Conservation (phyloP, 2,888 invertebrate genomes). For the Gonocerus acuteangulatus region DNA sequence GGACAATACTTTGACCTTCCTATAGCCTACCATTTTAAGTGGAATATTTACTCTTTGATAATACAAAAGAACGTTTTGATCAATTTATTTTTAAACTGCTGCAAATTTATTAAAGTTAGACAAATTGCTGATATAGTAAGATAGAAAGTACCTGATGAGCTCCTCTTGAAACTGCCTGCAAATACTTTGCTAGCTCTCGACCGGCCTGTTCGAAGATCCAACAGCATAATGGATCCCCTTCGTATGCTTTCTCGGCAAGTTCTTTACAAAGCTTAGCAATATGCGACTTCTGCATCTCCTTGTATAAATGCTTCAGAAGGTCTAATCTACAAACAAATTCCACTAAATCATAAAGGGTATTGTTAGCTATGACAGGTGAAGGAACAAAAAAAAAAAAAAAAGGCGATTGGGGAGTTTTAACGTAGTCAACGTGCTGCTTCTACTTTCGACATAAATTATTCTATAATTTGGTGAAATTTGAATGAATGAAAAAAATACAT, state of each 20-base stretch:
- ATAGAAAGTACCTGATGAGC: slow-evolving; percentile 52
- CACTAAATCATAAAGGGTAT: not conserved
- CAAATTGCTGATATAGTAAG: no score
- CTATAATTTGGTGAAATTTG: no score
- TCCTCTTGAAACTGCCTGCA: slow-evolving; percentile 56
- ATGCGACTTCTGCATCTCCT: slow-evolving; percentile 73
- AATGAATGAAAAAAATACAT: no score
- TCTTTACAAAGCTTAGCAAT: slow-evolving; percentile 67
- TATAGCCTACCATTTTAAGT: no score
- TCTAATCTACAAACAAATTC: slow-evolving; percentile 41
- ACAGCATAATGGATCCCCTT: slow-evolving; percentile 64
- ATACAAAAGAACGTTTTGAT: no score
- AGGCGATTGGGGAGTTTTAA: not conserved
- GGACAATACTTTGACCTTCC: no score
- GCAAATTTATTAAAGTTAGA: no score
- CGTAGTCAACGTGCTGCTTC: no score
- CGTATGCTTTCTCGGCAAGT: slow-evolving; percentile 58
- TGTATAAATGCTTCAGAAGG: slow-evolving; percentile 66
- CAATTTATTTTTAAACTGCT: no score
- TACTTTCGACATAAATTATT: no score
- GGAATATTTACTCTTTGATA: no score
- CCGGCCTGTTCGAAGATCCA: slow-evolving; percentile 67
- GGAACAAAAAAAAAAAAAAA: not conserved
- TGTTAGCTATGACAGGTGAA: no score
- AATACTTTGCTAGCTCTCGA: slow-evolving; percentile 54